Base-by-base conservation (phyloP, 2,888 invertebrate species). In the Catocala fraxini region DNA sequence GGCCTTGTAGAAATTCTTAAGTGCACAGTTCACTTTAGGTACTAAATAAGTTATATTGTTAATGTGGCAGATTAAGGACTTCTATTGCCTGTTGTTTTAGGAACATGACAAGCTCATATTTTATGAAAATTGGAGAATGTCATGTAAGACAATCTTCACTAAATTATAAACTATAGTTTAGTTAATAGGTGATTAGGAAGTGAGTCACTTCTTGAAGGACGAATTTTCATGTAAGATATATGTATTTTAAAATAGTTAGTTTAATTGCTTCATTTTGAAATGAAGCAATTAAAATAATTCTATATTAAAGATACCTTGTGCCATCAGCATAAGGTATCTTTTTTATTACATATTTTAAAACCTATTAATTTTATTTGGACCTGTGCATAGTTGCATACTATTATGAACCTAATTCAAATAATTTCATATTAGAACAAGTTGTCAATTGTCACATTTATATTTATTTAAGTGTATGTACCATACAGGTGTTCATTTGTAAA, bases 401-500 rank as follows among this genome's bases (percentile, higher is more conserved):
- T 39, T 39, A 39, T 6, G 35, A 7, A 39, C 9, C 6, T 39
- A 6, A 39, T 9, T 7, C 35, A 39, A 39, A 39, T 39, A 7
- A 7, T 39, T 41, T 42, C 41, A 42, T 39, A 13, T 59, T 33
- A 11, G 41, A 59, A 15, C 13, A 46, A 12, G 42, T 61, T 51
- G 72, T 75, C 63, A 73, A 72, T 72, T 66, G 56, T 51, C 63
- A 66, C 64, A 47, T 56, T 39, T 39, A 51, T 45, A 35, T 12
- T 48, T 34, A 51, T 55, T 54, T 62, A 45, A 56, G 51, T 63
- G 55, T 63, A 55, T 65, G 59, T 35, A 56, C 42, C 15, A 59
- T 54, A 59, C 61, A 64, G 56, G 64, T 69, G 62, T 69, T 72
- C 55, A 62, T 63, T 57, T 71, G 65, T 71, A 77, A 66, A 70